Percentiles rank a stretch among this genome's conserved stretches.
Evolutionary conservation across 2,113 vertebrate species (phyloP).

Genomic region (Phalacrocorax brasilianus): DNA sequence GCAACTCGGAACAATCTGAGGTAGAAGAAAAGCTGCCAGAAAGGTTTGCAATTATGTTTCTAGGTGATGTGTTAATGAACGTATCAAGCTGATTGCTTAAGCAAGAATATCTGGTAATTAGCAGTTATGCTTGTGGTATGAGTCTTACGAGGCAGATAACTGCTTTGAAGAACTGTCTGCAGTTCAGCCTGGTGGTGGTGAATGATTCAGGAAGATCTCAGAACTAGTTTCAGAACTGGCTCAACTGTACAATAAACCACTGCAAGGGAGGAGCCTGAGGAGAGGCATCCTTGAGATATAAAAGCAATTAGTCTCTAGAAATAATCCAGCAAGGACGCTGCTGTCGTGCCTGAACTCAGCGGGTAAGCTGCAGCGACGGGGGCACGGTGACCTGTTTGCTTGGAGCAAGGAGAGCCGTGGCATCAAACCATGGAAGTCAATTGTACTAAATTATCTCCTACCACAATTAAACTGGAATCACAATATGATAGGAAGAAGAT

Average conservation of each 20-base stretch:
- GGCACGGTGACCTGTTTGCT: not conserved
- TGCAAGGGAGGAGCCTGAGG: not conserved
- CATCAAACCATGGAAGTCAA: not conserved
- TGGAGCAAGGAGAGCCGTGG: not conserved
- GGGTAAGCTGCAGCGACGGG: not conserved
- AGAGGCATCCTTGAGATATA: not conserved
- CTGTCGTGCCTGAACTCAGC: not conserved
- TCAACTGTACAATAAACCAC: not conserved
- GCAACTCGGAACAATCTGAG: not conserved
- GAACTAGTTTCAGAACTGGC: not conserved
- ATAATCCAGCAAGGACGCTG: not conserved
- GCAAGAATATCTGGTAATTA: constrained; percentile 41
- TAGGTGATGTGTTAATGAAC: constrained; percentile 31
- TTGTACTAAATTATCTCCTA: not conserved
- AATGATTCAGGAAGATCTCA: not conserved
- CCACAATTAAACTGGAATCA: not conserved
- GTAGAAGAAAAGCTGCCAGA: not conserved
- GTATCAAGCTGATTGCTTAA: constrained; percentile 33
- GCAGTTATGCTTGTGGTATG: constrained; percentile 2
- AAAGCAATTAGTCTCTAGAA: not conserved
- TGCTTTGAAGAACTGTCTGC: not conserved
- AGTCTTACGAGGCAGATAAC: constrained; percentile 30
- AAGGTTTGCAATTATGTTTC: constrained; percentile 13
- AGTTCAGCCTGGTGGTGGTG: not conserved
- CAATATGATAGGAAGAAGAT: not conserved